Evolutionary conservation across 1,140 invertebrate genomes (phyloP).

Genomic region (Samia ricini): DNA sequence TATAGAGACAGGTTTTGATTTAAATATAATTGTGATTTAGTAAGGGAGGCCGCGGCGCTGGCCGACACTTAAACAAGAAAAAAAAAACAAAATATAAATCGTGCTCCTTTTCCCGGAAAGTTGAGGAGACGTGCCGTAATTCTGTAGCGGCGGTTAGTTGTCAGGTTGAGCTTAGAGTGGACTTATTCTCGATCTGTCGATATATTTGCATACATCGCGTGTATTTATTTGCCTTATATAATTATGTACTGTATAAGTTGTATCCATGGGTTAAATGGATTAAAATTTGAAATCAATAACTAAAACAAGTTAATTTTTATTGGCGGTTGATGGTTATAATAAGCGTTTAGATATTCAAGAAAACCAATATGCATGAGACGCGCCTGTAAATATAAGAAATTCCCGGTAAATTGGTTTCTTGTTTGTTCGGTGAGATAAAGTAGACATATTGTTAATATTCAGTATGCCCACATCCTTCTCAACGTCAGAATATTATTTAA

Average conservation of each 20-base stretch:
- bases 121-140: neutral
- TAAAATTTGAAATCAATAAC: no score
- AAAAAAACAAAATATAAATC: neutral
- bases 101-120: neutral
- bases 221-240: no score
- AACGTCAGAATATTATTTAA: neutral
- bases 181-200: neutral
- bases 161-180: neutral
- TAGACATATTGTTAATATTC: neutral
- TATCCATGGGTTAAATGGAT: no score
- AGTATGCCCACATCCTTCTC: neutral
- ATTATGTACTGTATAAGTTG: no score
- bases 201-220: neutral
- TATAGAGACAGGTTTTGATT: neutral
- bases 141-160: neutral
- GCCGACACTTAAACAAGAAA: neutral
- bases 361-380: no score
- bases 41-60: neutral
- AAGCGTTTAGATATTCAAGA: no score
- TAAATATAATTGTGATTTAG: neutral
- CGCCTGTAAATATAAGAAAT: neutral
- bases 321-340: no score
- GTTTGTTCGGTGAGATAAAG: neutral
- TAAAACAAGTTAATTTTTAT: no score
- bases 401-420: neutral